phyloP scores from a whole-genome alignment of 2,113 vertebrate species.

The Propithecus coquereli region DNA sequence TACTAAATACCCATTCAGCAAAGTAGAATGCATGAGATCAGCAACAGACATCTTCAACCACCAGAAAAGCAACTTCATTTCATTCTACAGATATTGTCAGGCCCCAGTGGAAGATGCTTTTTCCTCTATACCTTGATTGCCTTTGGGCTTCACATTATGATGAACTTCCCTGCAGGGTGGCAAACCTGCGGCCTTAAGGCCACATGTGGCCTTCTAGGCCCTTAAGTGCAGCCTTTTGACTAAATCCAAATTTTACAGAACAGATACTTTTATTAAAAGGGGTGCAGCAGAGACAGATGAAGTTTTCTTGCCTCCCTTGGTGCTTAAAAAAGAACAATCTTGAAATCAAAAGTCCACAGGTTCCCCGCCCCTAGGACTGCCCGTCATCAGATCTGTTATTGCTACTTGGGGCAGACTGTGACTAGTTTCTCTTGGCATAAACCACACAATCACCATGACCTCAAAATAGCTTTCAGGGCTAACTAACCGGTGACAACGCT shows the following conservation, averaged over 20 bases:
- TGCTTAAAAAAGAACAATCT: too few relatives aligned
- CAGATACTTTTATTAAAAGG: too few relatives aligned
- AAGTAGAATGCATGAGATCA: background rate
- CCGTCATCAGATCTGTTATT: background rate
- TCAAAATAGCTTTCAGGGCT: background rate
- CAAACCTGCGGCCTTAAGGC: too few relatives aligned
- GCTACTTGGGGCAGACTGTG: background rate
- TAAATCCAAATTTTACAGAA: too few relatives aligned
- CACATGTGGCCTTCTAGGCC: too few relatives aligned
- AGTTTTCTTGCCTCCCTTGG: too few relatives aligned
- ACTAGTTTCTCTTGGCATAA: background rate
- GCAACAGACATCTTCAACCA: background rate
- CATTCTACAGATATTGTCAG: background rate
- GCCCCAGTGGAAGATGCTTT: background rate
- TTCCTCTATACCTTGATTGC: background rate
- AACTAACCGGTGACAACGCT: background rate
- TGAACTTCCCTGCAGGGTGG: too few relatives aligned
- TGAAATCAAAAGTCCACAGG: background rate
- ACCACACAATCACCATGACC: background rate
- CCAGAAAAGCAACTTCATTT: background rate
- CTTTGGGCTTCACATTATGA: background rate
- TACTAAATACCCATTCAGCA: background rate
- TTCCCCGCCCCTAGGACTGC: background rate
- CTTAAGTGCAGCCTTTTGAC: too few relatives aligned
- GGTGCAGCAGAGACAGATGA: too few relatives aligned